These are phyloP conservation scores for Ooceraea biroi DNA, from an alignment of 1,140 invertebrate genomes.

Conservation along the genomic window DNA sequence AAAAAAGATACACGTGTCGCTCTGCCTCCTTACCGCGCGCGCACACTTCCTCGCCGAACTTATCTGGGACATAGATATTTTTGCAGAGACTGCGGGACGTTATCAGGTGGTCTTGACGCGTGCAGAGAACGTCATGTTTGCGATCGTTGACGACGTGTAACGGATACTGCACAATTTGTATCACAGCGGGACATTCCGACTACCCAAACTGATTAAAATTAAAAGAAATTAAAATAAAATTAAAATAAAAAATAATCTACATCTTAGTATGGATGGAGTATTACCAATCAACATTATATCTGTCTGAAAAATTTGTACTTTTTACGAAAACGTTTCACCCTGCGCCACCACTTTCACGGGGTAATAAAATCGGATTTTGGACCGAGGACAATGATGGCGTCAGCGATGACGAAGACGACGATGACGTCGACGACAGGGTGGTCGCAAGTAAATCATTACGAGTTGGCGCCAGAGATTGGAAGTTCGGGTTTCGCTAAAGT, in stretches of 20 bases:
- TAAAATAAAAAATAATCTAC: background rate
- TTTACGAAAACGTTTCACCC: conserved; percentile 27
- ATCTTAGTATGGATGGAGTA: too few relatives aligned
- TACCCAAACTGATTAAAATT: background rate
- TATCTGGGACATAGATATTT: conserved; percentile 39
- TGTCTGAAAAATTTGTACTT: background rate
- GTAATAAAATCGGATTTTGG: conserved; percentile 42
- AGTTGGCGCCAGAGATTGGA: conserved; percentile 47
- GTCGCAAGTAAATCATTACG: conserved; percentile 1
- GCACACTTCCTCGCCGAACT: background rate
- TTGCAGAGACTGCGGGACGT: background rate
- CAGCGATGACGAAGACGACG: too few relatives aligned
- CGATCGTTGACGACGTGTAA: background rate
- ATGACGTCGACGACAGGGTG: conserved; percentile 40
- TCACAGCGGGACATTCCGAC: background rate
- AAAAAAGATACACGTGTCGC: conserved; percentile 19
- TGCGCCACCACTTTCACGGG: background rate
- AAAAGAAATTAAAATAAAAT: background rate
- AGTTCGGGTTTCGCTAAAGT: conserved; percentile 50
- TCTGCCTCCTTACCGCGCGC: conserved; percentile 10
- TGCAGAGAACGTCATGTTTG: background rate
- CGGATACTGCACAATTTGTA: too few relatives aligned
- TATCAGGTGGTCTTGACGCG: background rate
- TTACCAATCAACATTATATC: too few relatives aligned
- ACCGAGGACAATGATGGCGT: too few relatives aligned